Percentiles rank a stretch among this genome's conserved stretches.
Evolutionary conservation across 1,140 invertebrate genomes (phyloP).

Genomic region (Chymomyza costata): DNA sequence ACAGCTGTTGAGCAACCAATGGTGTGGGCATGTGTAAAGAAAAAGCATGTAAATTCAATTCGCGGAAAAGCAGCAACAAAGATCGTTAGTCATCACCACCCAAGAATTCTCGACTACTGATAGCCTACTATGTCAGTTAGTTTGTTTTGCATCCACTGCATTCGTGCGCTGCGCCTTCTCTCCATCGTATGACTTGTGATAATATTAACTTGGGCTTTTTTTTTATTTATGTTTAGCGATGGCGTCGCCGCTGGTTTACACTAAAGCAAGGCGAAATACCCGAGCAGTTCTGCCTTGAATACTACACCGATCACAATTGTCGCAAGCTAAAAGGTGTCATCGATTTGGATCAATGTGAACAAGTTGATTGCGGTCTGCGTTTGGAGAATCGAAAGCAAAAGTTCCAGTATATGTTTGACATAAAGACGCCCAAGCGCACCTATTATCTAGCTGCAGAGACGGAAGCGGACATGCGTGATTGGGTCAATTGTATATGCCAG

Average conservation of each 20-base stretch:
- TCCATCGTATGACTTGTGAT: slow-evolving; percentile 5
- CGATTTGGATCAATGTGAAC: slow-evolving; percentile 95
- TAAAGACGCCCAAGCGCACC: slow-evolving; percentile 89
- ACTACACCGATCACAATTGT: slow-evolving; percentile 91
- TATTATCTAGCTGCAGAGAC: slow-evolving; percentile 95
- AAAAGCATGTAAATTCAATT: slow-evolving; percentile 56
- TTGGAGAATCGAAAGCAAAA: slow-evolving; percentile 88
- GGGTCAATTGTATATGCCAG: slow-evolving; percentile 95
- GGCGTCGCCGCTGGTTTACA: slow-evolving; percentile 95
- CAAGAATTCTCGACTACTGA: slow-evolving; percentile 20
- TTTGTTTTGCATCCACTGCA: slow-evolving; percentile 29
- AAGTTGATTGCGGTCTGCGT: slow-evolving; percentile 91
- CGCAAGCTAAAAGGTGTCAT: slow-evolving; percentile 93
- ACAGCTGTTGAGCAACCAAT: slow-evolving; percentile 35
- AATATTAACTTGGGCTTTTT: slow-evolving; percentile 23
- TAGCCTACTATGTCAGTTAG: too few species aligned
- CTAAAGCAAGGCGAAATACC: slow-evolving; percentile 93
- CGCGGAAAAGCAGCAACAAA: slow-evolving; percentile 45
- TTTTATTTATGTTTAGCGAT: slow-evolving; percentile 82
- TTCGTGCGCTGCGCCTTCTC: slow-evolving; percentile 5
- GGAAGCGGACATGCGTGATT: slow-evolving; percentile 93
- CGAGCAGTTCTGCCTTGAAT: slow-evolving; percentile 94
- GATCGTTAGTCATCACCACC: slow-evolving; percentile 36
- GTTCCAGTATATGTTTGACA: slow-evolving; percentile 91
- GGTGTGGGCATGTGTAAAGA: slow-evolving; percentile 45